Evolutionary conservation across 2,888 invertebrate species (phyloP), one percentile per base, ranked within the genome.

Genomic region (Cinara cedri): DNA sequence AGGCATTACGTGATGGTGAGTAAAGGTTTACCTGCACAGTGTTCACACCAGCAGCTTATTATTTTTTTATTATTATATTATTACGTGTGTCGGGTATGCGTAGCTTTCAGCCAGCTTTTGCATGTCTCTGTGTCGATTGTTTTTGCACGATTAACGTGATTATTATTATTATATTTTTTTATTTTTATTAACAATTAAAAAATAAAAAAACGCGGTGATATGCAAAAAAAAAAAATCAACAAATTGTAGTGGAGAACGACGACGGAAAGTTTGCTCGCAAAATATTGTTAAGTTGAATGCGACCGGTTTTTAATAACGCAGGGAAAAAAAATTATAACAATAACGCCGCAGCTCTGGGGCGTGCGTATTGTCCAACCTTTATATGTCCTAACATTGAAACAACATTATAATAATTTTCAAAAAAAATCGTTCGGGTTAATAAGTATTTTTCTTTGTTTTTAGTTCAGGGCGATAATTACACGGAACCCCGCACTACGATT

Each of bases 1-100:
- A 88, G 94, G 86, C 93, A 93, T 88, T 94, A 93, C 88, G 93
- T 93, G 82, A 93, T 94, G 93, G 93, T 93, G 87, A 90, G 91
- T 89, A 81, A 62, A 60, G 49, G 81, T 82, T 24, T 49, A 82
- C n/a, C n/a, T n/a, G 6, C 6, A 84, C 57, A 34, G 66, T 71
- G 63, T 72, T 81, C 51, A 72, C 74, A 72, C 74, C 71, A 49
- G 26, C 72, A 57, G 72, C 65, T 65, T 72, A 26, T 60, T 34
- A 60, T 60, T n/a, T 24, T 60, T 4, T 34, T 34, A 34, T 34
- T 34, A 60, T 60, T n/a, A 60, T 60, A 34, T 34, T 34, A 34
- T 34, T n/a, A n/a, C n/a, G n/a, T n/a, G 19, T 66, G 44, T 57
- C 19, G 34, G 16, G 49, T 78, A 19, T 49, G 44, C 19, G 65